Base-by-base conservation (phyloP, 2,888 invertebrate species). In the Kryphioiulus occultus region DNA sequence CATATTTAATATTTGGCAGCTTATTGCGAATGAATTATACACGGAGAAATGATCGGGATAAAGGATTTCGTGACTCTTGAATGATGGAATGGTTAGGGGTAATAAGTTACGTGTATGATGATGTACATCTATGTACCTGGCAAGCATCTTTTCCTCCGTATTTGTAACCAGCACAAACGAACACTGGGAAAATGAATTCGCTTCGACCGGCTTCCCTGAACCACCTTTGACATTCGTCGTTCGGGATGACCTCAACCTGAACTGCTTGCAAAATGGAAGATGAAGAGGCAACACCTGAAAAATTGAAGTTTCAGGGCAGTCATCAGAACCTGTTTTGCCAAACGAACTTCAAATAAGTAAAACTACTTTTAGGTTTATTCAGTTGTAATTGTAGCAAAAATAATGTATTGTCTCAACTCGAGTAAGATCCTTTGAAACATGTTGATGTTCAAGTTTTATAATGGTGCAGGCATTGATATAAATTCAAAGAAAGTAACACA, bases 111-210 rank as follows among this genome's bases (percentile, higher is more conserved):
- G 35, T 35, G 35, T 35, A 35, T n/a, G n/a, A n/a, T n/a, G n/a
- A n/a, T n/a, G n/a, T n/a, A n/a, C n/a, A n/a, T n/a, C n/a, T n/a
- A n/a, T n/a, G n/a, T n/a, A 93, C 94, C 93, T 94, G 94, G 90
- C 94, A 94, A 83, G 94, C 94, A 91, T 94, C 92, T 86, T 93
- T 91, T 4, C 93, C 94, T 90, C 96, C 96, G 93, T 97, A 96
- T 92, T 97, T 97, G 90, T 97, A 98, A 3, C 98, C 98, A 0
- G 98, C 98, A 91, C 98, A 98, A 0, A 98, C 93, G 91, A 97
- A 97, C 0, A 98, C 97, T 90, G 97, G 97, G 90, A 97, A 97
- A 89, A 98, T 98, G n/a, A 95, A 96, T 92, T 98, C 98, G 87
- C 97, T 92, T 53, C 98, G 92, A 0, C 97, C 98, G 0, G 97